Conservation (phyloP, 1,140 invertebrate species). For the Pectinophora gossypiella region DNA sequence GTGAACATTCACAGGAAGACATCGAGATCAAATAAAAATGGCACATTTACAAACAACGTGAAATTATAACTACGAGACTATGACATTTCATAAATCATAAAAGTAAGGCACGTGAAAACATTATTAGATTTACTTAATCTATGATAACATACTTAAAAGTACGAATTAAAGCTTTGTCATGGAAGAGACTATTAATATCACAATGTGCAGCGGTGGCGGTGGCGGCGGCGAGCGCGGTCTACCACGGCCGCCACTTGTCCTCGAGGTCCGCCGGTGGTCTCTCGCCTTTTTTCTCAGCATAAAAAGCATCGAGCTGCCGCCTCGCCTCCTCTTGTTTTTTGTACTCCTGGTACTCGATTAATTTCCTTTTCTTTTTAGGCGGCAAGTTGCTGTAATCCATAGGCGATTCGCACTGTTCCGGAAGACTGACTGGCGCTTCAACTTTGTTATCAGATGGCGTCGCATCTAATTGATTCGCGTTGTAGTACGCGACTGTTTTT, state of each 20-base stretch:
- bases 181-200: conserved; percentile 67
- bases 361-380: conserved; percentile 71
- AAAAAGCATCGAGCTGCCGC: conserved; percentile 58
- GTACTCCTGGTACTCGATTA: conserved; percentile 70
- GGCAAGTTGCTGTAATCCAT: conserved; percentile 71
- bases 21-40: conserved; percentile 66
- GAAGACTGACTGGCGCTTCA: conserved; percentile 35
- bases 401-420: conserved; percentile 64
- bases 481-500: conserved; percentile 22
- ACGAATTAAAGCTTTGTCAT: conserved; percentile 71
- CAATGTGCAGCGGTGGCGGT: conserved; percentile 41
- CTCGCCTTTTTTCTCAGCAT: conserved; percentile 49
- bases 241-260: conserved; percentile 67
- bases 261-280: conserved; percentile 37
- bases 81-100: not conserved
- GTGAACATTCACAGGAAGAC: conserved; percentile 39
- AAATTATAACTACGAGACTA: conserved; percentile 8
- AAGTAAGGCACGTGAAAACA: not conserved
- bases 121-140: not conserved
- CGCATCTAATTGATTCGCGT: conserved; percentile 40
- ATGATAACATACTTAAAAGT: conserved; percentile 37
- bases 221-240: conserved; percentile 6
- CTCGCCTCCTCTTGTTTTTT: conserved; percentile 68
- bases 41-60: conserved; percentile 39
- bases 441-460: conserved; percentile 38